A percentile compares a stretch with the other conserved stretches of the same genome.
Conservation (phyloP, 64 coral and sea anemone species). For the Pocillopora damicornis region DNA sequence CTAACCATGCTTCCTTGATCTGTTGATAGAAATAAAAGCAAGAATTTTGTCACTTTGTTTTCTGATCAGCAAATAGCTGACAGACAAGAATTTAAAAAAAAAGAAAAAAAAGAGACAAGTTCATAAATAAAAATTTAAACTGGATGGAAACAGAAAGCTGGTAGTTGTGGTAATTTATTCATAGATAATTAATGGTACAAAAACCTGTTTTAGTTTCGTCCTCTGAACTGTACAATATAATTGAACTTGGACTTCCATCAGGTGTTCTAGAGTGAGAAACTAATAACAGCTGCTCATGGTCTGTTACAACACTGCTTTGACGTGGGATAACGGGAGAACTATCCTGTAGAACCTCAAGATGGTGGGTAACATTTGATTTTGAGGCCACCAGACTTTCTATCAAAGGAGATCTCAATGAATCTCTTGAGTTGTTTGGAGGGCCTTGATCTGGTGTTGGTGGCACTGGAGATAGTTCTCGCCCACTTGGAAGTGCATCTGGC, state of each 20-base stretch:
- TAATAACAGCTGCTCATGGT: not conserved
- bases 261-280: not conserved
- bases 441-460: not conserved
- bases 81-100: too few species aligned
- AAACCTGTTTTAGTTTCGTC: not conserved
- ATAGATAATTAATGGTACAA: not conserved
- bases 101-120: too few species aligned
- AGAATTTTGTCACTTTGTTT: too few species aligned
- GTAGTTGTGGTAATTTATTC: not conserved
- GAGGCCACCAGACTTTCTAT: not conserved
- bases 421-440: not conserved
- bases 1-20: too few species aligned
- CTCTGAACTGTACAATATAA: slow-evolving; percentile 10
- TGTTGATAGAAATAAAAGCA: too few species aligned
- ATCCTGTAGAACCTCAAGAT: not conserved
- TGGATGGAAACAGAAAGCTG: too few species aligned
- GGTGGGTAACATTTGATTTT: not conserved
- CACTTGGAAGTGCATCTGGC: not conserved
- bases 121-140: too few species aligned
- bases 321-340: not conserved
- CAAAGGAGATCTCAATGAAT: not conserved
- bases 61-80: too few species aligned
- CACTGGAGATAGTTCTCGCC: slow-evolving; percentile 14
- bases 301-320: not conserved
- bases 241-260: slow-evolving; percentile 8